Evolutionary conservation across 2,888 invertebrate genomes (phyloP), one percentile per base, ranked within the genome.

Genomic region (Dynastes grantii): DNA sequence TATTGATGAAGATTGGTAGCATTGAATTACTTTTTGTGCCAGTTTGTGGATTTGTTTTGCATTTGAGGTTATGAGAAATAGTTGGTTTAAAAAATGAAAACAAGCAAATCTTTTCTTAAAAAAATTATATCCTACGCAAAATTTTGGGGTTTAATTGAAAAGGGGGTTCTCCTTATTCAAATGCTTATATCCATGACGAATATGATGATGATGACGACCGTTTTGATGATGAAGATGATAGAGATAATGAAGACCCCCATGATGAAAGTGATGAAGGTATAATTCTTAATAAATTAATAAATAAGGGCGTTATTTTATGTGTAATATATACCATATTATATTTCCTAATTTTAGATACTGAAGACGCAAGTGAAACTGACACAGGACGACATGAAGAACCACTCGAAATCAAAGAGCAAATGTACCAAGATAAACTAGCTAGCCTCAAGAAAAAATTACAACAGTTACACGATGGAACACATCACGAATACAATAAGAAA

Each of bases 331-430:
- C 55, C 13, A 63, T 3, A 4, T 32, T 37, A 13, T 68, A 29
- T 51, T 51, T 16, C 11, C 6, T 4, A 40, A 32, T 32, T 73
- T 79, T 76, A 95, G 98, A 98, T 88, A 98, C 98, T 0, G 98
- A 98, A 89, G 98, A 98, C 90, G 98, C 98, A 0, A 97, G 97
- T 89, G 98, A 98, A 89, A 96, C 97, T n/a, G 98, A 98, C 84
- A 93, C 94, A 89, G 94, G 95, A 58, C 93, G 95, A 85, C 93
- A 93, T 83, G 95, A 95, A 87, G 95, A 95, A 84, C 95, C 94
- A 49, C 92, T 94, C 40, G 96, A 96, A 90, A 94, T 96, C 78
- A 96, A 96, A 88, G 96, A 97, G 89, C 96, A 96, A 88, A 93
- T 96, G 90, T 97, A 96, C 87, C 96, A 97, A 87, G 98, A 97